Conservation (phyloP, 1,140 invertebrate species). For the Danaus plexippus region DNA sequence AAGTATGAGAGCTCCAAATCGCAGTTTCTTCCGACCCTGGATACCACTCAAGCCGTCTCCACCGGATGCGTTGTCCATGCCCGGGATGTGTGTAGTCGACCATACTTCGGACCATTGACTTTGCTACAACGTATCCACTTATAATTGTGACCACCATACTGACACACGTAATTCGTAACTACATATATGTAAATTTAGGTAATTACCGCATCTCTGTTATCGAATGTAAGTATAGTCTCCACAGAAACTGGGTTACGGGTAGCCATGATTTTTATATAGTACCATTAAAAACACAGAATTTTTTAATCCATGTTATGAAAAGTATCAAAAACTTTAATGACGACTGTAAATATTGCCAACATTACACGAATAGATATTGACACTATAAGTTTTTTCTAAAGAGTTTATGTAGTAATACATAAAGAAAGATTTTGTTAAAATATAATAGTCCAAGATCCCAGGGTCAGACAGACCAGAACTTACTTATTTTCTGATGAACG, state of each 20-base stretch:
- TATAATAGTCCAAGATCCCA: too few relatives aligned
- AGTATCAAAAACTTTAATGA: background rate
- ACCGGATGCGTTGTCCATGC: conserved; percentile 45
- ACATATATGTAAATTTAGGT: too few relatives aligned
- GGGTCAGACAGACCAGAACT: too few relatives aligned
- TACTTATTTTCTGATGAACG: too few relatives aligned
- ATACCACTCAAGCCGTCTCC: conserved; percentile 17
- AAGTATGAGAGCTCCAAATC: conserved; percentile 37
- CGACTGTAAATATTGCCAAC: conserved; percentile 2
- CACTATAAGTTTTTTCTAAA: too few relatives aligned
- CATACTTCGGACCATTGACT: conserved; percentile 51
- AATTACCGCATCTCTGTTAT: conserved; percentile 47
- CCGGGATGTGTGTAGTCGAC: conserved; percentile 52
- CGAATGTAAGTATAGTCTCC: conserved; percentile 50
- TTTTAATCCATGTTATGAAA: too few relatives aligned
- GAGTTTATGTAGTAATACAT: too few relatives aligned
- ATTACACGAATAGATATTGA: conserved; percentile 1
- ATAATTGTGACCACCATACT: background rate
- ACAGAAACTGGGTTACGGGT: conserved; percentile 23
- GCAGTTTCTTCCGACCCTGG: conserved; percentile 41
- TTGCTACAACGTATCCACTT: conserved; percentile 14
- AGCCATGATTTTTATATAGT: conserved; percentile 8
- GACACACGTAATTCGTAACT: background rate
- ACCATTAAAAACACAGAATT: background rate
- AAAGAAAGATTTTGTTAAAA: too few relatives aligned